phyloP scores from a whole-genome alignment of 2,888 invertebrate species.

The Meta bourneti region DNA sequence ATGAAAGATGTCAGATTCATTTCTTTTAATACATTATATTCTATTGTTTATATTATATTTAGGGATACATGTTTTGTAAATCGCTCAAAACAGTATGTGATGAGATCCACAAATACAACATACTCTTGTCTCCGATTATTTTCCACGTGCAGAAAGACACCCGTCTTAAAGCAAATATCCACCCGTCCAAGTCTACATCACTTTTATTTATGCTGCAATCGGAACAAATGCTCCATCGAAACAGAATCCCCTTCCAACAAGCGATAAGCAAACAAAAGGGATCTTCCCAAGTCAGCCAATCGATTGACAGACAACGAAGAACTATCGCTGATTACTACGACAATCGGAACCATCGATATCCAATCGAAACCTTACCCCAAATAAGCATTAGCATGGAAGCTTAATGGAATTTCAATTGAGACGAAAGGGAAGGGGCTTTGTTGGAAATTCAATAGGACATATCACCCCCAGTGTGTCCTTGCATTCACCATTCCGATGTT shows the following conservation, averaged over 20 bases:
- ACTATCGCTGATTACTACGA: slow-evolving; percentile 13
- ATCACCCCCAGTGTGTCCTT: not conserved
- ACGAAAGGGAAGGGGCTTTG: not conserved
- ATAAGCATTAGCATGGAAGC: slow-evolving; percentile 6
- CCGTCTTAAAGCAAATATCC: too few species aligned
- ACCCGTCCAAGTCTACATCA: not conserved
- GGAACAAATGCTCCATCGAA: not conserved
- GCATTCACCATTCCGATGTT: not conserved
- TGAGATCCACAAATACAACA: too few species aligned
- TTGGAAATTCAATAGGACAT: slow-evolving; percentile 28
- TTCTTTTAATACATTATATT: too few species aligned
- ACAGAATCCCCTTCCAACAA: not conserved
- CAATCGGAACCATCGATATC: slow-evolving; percentile 16
- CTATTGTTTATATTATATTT: too few species aligned
- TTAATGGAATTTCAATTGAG: slow-evolving; percentile 46
- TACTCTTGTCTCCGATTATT: too few species aligned
- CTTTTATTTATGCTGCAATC: not conserved
- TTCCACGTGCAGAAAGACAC: not conserved
- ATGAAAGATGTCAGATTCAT: too few species aligned
- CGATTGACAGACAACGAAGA: slow-evolving; percentile 13
- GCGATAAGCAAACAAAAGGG: slow-evolving; percentile 7
- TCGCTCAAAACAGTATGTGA: too few species aligned
- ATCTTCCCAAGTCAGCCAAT: not conserved
- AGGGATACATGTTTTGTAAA: too few species aligned
- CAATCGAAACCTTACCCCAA: slow-evolving; percentile 10